These are phyloP conservation scores for Drosophila nigritarsus DNA, from an alignment of 2,888 invertebrate species.

Conservation along the genomic window DNA sequence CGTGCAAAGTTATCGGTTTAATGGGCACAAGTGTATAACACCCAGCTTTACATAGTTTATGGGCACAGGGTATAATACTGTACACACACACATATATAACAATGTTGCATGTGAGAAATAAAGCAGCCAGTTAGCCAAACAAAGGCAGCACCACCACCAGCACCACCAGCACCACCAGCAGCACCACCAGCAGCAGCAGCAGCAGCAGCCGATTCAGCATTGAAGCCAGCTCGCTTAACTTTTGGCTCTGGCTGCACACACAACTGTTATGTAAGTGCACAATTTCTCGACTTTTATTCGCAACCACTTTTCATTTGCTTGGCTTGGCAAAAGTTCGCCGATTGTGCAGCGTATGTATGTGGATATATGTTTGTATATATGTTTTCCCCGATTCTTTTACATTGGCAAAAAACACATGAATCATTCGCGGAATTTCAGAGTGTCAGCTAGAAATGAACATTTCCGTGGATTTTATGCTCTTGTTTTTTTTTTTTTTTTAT, in stretches of 20 bases:
- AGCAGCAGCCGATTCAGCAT: conserved; percentile 32
- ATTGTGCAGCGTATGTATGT: conserved; percentile 19
- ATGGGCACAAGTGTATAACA: neutral
- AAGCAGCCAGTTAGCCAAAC: conserved; percentile 47
- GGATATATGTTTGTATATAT: neutral
- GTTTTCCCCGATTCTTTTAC: conserved; percentile 3
- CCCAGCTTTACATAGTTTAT: neutral
- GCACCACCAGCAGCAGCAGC: neutral
- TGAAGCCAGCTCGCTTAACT: conserved; percentile 44
- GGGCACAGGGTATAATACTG: conserved; percentile 22
- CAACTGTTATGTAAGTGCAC: conserved; percentile 53
- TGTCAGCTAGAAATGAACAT: conserved; percentile 39
- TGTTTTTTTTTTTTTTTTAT: conserved; percentile 4
- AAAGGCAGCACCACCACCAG: conserved; percentile 43
- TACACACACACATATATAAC: neutral
- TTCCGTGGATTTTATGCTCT: conserved; percentile 1
- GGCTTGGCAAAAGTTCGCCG: conserved; percentile 56
- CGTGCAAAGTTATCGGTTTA: neutral
- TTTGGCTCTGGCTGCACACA: conserved; percentile 32
- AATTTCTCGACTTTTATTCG: conserved; percentile 43
- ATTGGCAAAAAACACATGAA: conserved; percentile 41
- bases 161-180: conserved; percentile 5
- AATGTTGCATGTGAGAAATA: conserved; percentile 51
- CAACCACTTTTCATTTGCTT: conserved; percentile 37
- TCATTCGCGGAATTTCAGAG: conserved; percentile 39